Evolutionary conservation across 2,113 vertebrate genomes (phyloP).

Genomic region (Polypterus senegalus): DNA sequence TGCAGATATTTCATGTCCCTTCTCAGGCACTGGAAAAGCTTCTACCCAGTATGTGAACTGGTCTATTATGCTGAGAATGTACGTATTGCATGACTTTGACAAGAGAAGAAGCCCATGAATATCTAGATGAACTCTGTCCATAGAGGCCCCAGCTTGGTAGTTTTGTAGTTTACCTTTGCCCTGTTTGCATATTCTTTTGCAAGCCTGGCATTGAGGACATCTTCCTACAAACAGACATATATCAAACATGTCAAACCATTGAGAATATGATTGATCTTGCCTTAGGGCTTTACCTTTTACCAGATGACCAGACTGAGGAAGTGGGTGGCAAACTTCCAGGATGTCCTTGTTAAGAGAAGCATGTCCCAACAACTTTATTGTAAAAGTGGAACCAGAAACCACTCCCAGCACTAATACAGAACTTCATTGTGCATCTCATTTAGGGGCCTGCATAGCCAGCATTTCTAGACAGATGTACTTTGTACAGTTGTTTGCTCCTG

Average conservation of each 20-base stretch:
- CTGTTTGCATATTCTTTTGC: not conserved
- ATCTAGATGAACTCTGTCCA: not conserved
- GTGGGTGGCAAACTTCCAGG: not conserved
- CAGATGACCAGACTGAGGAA: not conserved
- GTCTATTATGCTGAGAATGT: not conserved
- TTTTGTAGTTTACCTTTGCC: not conserved
- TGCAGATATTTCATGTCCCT: not conserved
- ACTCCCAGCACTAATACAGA: not conserved
- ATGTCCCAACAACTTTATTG: not conserved
- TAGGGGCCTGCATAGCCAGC: not conserved
- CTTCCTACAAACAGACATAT: not conserved
- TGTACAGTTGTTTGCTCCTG: not conserved
- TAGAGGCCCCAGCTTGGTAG: not conserved
- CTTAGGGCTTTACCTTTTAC: too few relatives aligned
- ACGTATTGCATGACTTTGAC: not conserved
- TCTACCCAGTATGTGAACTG: not conserved
- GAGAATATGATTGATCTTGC: too few relatives aligned
- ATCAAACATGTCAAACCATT: not conserved
- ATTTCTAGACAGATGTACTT: not conserved
- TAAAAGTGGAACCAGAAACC: not conserved
- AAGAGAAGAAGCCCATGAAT: not conserved
- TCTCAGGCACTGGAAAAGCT: not conserved
- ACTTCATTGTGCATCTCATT: not conserved
- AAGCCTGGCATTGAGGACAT: not conserved
- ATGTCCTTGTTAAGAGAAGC: not conserved